phyloP scores from a whole-genome alignment of 2,113 vertebrate genomes.

The Paramisgurnus dabryanus region DNA sequence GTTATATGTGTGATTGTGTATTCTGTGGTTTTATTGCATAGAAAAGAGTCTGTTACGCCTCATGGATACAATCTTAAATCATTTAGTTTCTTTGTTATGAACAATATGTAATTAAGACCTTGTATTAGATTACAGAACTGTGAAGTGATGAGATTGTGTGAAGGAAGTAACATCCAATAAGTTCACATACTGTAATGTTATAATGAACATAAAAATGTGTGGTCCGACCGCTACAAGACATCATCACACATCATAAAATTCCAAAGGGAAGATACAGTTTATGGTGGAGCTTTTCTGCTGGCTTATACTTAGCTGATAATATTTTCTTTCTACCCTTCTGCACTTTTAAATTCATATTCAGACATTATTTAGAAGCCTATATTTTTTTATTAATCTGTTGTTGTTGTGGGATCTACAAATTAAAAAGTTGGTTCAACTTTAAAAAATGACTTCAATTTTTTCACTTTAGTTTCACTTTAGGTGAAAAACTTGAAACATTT shows the following conservation, averaged over 20 bases:
- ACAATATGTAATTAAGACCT: conserved; percentile 6
- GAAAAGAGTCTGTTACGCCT: background rate
- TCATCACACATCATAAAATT: background rate
- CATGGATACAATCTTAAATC: background rate
- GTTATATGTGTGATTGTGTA: no score
- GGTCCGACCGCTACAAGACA: background rate
- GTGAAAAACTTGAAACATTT: no score
- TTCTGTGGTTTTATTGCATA: background rate
- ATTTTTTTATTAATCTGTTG: no score
- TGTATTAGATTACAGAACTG: background rate
- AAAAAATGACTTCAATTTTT: no score
- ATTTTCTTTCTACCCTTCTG: background rate
- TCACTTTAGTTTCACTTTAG: no score
- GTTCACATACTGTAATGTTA: background rate
- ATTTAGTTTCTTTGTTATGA: background rate
- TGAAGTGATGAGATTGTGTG: background rate
- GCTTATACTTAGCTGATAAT: no score
- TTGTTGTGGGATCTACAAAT: no score
- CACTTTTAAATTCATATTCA: background rate
- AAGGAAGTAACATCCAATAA: background rate
- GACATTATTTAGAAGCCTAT: no score
- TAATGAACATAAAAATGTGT: background rate
- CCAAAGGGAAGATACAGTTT: background rate
- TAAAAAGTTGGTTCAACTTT: no score
- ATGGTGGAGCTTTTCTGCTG: no score